phyloP scores from a whole-genome alignment of 2,797 vertebrate genomes.

The Heliangelus exortis region DNA sequence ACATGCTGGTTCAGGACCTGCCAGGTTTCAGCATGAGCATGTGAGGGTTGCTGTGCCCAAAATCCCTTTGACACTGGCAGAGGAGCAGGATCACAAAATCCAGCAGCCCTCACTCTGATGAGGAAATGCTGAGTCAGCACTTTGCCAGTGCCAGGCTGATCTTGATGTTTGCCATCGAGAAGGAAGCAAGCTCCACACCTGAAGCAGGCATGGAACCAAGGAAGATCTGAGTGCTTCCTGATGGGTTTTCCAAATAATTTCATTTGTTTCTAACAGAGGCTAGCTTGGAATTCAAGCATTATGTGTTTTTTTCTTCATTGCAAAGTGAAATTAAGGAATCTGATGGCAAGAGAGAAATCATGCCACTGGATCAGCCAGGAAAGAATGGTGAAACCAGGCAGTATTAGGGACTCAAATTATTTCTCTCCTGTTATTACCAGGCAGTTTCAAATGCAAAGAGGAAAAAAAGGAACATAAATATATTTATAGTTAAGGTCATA shows the following conservation, averaged over 20 bases:
- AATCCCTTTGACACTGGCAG: not conserved
- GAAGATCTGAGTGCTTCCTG: constrained; percentile 39
- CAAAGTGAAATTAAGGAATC: constrained; percentile 29
- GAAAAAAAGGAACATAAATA: not conserved
- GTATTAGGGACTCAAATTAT: not conserved
- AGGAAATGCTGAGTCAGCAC: not conserved
- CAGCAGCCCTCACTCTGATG: not conserved
- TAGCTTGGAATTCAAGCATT: not conserved
- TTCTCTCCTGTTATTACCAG: not conserved
- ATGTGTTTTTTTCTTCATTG: not conserved
- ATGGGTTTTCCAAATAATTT: constrained; percentile 38
- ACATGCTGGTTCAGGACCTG: not conserved
- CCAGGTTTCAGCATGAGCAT: not conserved
- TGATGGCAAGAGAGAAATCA: constrained; percentile 1
- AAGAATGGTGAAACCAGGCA: not conserved
- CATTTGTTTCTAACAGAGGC: not conserved
- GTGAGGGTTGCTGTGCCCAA: not conserved
- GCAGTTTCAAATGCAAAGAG: not conserved
- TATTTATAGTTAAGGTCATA: not conserved
- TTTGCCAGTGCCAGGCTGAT: not conserved
- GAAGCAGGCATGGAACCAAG: not conserved
- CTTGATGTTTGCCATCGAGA: not conserved
- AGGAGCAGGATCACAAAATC: not conserved
- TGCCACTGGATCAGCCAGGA: not conserved
- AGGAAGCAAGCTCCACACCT: not conserved